These are phyloP conservation scores for Lepidurus apus DNA, from an alignment of 1,140 invertebrate species.

Conservation along the genomic window DNA sequence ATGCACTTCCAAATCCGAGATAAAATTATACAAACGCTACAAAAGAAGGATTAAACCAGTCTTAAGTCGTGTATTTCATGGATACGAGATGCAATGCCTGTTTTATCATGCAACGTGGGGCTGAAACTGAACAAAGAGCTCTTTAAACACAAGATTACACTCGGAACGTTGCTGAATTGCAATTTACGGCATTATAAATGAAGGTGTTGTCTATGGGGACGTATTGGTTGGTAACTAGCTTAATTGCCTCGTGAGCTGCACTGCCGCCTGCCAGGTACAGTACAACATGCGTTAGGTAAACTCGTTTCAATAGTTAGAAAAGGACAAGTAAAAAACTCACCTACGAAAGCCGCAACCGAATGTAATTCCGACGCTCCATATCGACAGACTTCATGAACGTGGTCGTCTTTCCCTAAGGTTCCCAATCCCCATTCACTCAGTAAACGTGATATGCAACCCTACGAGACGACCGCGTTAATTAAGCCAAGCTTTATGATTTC, in stretches of 20 bases:
- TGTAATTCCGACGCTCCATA: constrained; percentile 93
- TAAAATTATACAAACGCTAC: background rate
- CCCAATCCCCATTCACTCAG: constrained; percentile 75
- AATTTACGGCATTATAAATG: constrained; percentile 90
- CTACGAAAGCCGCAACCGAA: constrained; percentile 88
- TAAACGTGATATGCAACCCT: constrained; percentile 52
- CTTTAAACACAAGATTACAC: constrained; percentile 42
- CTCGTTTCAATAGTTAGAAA: background rate
- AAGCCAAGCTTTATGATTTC: background rate
- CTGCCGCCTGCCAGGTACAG: constrained; percentile 63
- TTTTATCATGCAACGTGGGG: background rate
- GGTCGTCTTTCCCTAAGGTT: constrained; percentile 79
- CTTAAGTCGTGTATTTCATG: background rate
- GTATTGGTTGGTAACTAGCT: constrained; percentile 95
- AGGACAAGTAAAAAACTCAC: constrained; percentile 42
- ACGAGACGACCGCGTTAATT: constrained; percentile 13
- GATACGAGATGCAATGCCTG: background rate
- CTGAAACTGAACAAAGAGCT: background rate
- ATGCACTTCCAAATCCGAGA: background rate
- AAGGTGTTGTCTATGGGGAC: constrained; percentile 93
- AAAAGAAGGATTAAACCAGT: background rate
- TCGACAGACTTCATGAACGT: constrained; percentile 86
- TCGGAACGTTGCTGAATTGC: constrained; percentile 65
- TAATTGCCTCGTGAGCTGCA: constrained; percentile 93
- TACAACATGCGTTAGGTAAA: background rate